A percentile compares a stretch with the other conserved stretches of the same genome.
Conservation (phyloP, 2,113 vertebrate genomes). For the Empidonax traillii region DNA sequence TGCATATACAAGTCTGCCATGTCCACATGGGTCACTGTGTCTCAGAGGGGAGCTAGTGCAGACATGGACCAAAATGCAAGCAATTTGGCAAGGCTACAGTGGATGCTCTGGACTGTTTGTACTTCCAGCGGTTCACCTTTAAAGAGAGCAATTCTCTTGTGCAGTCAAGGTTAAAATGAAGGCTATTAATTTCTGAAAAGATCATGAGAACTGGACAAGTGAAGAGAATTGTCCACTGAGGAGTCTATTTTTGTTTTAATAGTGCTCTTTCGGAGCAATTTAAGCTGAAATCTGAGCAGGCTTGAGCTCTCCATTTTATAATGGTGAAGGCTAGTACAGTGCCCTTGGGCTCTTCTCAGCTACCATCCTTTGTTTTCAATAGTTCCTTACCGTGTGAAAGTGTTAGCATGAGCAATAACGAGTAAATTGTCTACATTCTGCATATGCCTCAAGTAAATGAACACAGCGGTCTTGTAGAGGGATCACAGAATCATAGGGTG, state of each 20-base stretch:
- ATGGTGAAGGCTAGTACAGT: not conserved
- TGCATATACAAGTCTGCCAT: not conserved
- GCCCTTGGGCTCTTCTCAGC: not conserved
- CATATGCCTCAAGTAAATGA: not conserved
- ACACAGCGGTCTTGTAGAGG: not conserved
- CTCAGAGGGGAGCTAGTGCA: not conserved
- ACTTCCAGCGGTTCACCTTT: not conserved
- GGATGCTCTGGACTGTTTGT: not conserved
- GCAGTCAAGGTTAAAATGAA: conserved; percentile 41
- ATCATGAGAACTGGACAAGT: not conserved
- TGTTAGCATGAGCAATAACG: not conserved
- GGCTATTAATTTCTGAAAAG: conserved; percentile 24
- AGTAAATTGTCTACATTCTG: not conserved
- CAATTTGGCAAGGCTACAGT: not conserved
- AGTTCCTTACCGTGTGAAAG: not conserved
- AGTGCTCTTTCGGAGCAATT: not conserved
- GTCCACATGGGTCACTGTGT: not conserved
- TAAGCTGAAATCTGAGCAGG: conserved; percentile 10
- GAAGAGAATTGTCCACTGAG: not conserved
- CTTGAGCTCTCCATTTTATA: not conserved
- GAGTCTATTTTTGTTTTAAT: conserved; percentile 19
- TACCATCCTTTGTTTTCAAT: not conserved
- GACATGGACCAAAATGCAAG: not conserved
- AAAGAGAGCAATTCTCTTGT: not conserved
- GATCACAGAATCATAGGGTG: not conserved